phyloP scores from a whole-genome alignment of 1,140 invertebrate genomes.

The Chionoecetes opilio region DNA sequence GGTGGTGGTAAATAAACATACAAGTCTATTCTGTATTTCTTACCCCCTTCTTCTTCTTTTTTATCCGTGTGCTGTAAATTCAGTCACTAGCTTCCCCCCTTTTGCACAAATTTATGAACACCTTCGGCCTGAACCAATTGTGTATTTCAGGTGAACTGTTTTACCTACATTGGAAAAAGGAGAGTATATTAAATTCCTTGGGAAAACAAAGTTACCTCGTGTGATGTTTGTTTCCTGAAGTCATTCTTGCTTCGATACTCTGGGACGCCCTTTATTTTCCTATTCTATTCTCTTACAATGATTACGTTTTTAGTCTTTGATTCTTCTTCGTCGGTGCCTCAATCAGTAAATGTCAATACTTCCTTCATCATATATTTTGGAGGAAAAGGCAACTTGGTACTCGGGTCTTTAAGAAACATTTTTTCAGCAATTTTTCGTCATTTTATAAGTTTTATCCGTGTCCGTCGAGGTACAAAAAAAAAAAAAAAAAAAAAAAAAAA shows the following conservation, averaged over 20 bases:
- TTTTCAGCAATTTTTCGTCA: no score
- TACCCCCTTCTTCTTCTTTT: neutral
- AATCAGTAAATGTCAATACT: no score
- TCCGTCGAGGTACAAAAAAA: neutral
- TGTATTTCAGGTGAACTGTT: conserved; percentile 30
- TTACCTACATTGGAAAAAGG: neutral
- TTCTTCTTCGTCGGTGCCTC: no score
- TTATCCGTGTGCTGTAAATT: neutral
- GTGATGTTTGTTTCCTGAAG: neutral
- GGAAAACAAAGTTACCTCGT: conserved; percentile 8
- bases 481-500: neutral
- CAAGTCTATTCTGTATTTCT: neutral
- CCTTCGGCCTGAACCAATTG: neutral
- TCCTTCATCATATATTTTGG: no score
- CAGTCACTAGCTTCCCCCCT: neutral
- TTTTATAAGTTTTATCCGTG: no score
- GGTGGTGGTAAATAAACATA: no score
- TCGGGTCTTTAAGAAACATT: no score
- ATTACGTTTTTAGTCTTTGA: no score
- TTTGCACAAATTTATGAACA: neutral
- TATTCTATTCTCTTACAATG: no score
- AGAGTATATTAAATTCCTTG: conserved; percentile 2
- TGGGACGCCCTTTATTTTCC: no score
- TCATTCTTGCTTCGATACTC: no score
- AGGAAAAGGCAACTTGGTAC: no score